Evolutionary conservation across 2,888 invertebrate species (phyloP).

Genomic region (Andricus quercusramuli): DNA sequence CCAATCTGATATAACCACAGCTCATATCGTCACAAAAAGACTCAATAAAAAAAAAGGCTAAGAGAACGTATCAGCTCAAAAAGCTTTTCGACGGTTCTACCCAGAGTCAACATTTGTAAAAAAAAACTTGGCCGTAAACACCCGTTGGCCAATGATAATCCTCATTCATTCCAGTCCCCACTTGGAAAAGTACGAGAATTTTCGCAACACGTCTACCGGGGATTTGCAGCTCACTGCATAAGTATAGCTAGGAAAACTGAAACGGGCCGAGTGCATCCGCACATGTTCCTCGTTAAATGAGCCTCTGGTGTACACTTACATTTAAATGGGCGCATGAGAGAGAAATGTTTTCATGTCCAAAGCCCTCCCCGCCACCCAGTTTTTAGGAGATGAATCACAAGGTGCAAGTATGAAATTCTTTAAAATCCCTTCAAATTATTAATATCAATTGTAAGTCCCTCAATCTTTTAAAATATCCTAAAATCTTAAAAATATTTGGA

Average conservation of each 20-base stretch:
- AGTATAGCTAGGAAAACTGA: conserved; percentile 27
- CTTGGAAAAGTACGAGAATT: conserved; percentile 32
- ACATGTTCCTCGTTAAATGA: conserved; percentile 33
- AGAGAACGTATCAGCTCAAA: neutral
- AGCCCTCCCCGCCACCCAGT: neutral
- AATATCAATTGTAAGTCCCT: too few relatives aligned
- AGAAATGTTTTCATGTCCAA: conserved; percentile 37
- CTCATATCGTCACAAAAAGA: neutral
- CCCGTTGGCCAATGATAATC: conserved; percentile 20
- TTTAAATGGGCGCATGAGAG: conserved; percentile 29
- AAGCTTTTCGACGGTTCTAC: neutral
- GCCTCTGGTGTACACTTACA: conserved; percentile 34
- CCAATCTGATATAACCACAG: too few relatives aligned
- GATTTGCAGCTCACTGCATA: conserved; percentile 20
- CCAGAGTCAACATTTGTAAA: neutral
- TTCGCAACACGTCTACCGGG: conserved; percentile 18
- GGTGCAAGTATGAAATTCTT: too few relatives aligned
- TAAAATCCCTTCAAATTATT: too few relatives aligned
- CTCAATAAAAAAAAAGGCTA: neutral
- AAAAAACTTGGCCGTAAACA: neutral
- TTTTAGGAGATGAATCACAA: conserved; percentile 20
- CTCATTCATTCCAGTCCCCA: conserved; percentile 15
- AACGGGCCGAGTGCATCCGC: conserved; percentile 29
- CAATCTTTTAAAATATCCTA: too few relatives aligned
- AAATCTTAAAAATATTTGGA: too few relatives aligned